These are phyloP conservation scores for Ophthalmotilapia sp. DNA, from an alignment of 2,113 vertebrate genomes.

Conservation along the genomic window DNA sequence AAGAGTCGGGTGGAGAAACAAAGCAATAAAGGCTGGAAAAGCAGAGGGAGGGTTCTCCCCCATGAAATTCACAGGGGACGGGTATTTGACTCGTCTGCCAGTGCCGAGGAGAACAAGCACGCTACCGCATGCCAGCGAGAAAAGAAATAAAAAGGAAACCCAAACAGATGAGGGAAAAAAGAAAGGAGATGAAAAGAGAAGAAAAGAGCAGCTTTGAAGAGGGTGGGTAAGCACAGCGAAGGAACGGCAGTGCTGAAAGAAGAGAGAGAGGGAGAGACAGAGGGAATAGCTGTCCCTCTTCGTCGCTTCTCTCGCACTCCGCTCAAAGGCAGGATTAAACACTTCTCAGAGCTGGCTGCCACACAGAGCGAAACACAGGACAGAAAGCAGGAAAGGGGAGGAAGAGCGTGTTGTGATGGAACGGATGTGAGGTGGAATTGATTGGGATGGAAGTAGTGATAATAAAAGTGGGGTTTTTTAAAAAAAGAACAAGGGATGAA, in stretches of 20 bases:
- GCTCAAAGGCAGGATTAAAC: slow-evolving; percentile 72
- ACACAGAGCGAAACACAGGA: slow-evolving; percentile 62
- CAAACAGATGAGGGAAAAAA: slow-evolving; percentile 66
- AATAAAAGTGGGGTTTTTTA: neutral
- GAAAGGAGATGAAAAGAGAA: slow-evolving; percentile 55
- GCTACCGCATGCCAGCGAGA: slow-evolving; percentile 43
- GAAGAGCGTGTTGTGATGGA: neutral
- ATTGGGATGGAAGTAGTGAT: slow-evolving; percentile 27
- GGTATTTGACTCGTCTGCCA: slow-evolving; percentile 55
- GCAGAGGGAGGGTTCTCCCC: slow-evolving; percentile 2
- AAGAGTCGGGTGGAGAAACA: slow-evolving; percentile 33
- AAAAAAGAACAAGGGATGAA: neutral
- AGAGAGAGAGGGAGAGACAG: neutral
- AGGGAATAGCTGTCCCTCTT: slow-evolving; percentile 61
- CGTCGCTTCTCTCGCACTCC: slow-evolving; percentile 31
- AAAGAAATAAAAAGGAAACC: slow-evolving; percentile 56
- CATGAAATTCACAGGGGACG: slow-evolving; percentile 45
- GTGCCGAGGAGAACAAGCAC: slow-evolving; percentile 36
- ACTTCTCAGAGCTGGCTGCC: slow-evolving; percentile 62
- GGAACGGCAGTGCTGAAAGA: slow-evolving; percentile 47
- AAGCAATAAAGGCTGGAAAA: slow-evolving; percentile 33
- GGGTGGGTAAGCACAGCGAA: slow-evolving; percentile 50
- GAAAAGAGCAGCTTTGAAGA: slow-evolving; percentile 70
- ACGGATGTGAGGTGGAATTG: slow-evolving; percentile 49
- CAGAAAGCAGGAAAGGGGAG: neutral